These are phyloP conservation scores for Carpatolechia fugitivella DNA, from an alignment of 2,888 invertebrate species.

Conservation along the genomic window DNA sequence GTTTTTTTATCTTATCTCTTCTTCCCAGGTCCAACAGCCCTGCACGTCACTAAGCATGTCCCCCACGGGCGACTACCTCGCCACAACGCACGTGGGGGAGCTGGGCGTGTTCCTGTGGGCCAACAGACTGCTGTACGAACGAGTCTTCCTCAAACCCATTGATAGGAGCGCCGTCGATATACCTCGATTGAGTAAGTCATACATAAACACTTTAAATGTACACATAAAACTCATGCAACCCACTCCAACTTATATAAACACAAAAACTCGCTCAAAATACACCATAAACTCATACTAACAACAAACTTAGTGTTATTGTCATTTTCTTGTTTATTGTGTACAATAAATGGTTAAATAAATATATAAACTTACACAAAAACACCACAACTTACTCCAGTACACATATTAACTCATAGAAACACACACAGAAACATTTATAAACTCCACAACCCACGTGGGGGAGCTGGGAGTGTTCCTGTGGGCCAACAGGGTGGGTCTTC, in stretches of 20 bases:
- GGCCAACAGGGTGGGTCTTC: conserved; percentile 93
- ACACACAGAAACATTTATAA: no score
- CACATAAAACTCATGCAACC: no score
- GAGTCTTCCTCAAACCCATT: conserved; percentile 88
- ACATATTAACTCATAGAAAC: no score
- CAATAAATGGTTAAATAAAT: no score
- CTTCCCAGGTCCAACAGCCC: conserved; percentile 83
- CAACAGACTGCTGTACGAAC: conserved; percentile 91
- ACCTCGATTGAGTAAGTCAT: conserved; percentile 62
- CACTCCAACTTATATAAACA: no score
- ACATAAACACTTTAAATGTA: no score
- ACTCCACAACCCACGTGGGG: conserved; percentile 93
- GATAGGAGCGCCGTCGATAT: conserved; percentile 58
- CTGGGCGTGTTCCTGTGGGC: conserved; percentile 97
- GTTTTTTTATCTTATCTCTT: not conserved
- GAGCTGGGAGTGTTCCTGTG: conserved; percentile 95
- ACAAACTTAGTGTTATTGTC: no score
- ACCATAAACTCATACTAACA: no score
- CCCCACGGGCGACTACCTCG: conserved; percentile 93
- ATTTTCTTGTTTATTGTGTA: no score
- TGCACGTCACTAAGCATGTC: conserved; percentile 94
- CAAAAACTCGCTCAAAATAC: no score
- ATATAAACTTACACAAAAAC: no score
- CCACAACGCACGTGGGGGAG: conserved; percentile 92
- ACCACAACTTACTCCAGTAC: no score